Conservation (phyloP, 2,113 vertebrate genomes). For the Cynopterus brachyotis region DNA sequence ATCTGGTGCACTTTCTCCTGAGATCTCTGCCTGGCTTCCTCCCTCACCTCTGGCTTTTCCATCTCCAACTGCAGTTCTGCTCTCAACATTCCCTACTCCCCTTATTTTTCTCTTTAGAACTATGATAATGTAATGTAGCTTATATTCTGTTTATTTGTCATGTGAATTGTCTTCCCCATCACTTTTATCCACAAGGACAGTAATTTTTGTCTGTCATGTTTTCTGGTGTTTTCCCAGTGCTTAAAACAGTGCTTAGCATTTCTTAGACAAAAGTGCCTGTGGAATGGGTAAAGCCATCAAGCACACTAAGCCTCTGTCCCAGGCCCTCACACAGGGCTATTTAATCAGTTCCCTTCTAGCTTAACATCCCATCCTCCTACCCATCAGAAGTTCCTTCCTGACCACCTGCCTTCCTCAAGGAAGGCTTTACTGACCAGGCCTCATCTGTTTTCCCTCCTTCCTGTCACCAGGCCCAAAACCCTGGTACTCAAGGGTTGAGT, state of each 20-base stretch:
- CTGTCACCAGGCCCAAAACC: not conserved
- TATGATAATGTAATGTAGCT: not conserved
- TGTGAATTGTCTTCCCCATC: not conserved
- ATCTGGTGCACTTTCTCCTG: not conserved
- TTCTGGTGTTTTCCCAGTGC: not conserved
- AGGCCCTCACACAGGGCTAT: not conserved
- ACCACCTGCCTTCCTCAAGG: not conserved
- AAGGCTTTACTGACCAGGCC: not conserved
- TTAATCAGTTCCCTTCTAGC: not conserved
- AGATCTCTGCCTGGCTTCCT: not conserved
- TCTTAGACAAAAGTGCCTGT: not conserved
- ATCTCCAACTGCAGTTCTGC: not conserved
- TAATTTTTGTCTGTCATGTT: not conserved
- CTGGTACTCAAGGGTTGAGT: not conserved
- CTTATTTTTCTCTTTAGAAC: not conserved
- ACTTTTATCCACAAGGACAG: not conserved
- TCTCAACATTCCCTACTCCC: not conserved
- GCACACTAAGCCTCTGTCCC: not conserved
- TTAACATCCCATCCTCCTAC: not conserved
- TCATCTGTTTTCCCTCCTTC: not conserved
- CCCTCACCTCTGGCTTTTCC: not conserved
- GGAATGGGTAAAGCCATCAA: not conserved
- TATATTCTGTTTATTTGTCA: not conserved
- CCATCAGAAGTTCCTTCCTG: not conserved
- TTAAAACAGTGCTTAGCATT: not conserved